These are phyloP conservation scores for Calcarius lapponicus DNA, from an alignment of 2,797 vertebrate species.

Conservation along the genomic window DNA sequence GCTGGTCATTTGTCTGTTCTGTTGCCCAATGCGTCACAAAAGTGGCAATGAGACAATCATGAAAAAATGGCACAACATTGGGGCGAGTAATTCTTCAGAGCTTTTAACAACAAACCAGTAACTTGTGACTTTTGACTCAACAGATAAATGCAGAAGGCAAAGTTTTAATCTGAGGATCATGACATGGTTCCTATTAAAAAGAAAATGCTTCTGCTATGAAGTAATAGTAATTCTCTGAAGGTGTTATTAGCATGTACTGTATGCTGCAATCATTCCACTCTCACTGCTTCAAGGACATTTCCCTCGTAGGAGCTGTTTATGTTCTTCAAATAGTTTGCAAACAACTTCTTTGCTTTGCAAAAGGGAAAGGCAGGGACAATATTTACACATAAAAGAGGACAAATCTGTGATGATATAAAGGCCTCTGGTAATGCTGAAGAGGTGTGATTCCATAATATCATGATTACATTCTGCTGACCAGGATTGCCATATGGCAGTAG, in stretches of 20 bases:
- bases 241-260: neutral
- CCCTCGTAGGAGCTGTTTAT: neutral
- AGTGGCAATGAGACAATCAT: neutral
- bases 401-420: neutral
- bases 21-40: neutral
- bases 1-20: neutral
- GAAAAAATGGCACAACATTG: neutral
- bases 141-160: neutral
- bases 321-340: neutral
- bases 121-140: constrained; percentile 4
- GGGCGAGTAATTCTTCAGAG: neutral
- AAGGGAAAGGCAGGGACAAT: neutral
- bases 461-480: neutral
- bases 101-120: constrained; percentile 1
- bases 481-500: neutral
- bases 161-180: neutral
- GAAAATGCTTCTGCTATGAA: neutral
- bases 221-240: constrained; percentile 2
- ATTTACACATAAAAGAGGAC: neutral
- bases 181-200: neutral
- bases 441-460: neutral
- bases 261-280: neutral
- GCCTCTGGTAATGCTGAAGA: neutral
- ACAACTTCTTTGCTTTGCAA: neutral
- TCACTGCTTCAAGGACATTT: constrained; percentile 25